phyloP scores from a whole-genome alignment of 1,140 invertebrate genomes.

The Melitaea cinxia region DNA sequence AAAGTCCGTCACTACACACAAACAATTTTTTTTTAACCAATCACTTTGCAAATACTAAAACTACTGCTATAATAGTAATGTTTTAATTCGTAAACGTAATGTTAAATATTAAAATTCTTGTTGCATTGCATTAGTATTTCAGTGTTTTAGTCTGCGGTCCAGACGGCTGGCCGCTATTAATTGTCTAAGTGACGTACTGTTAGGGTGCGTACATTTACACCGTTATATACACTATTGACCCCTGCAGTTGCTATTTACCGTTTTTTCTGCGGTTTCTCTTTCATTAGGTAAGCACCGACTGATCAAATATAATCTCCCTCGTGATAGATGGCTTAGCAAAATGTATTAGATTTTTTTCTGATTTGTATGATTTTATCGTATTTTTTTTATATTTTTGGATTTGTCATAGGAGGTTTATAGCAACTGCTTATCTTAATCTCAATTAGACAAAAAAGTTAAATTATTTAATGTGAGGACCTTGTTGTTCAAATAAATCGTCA shows the following conservation, averaged over 20 bases:
- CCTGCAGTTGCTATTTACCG: neutral
- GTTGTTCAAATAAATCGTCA: no score
- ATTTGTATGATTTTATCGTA: no score
- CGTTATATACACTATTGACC: slow-evolving; percentile 1
- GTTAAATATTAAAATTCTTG: slow-evolving; percentile 10
- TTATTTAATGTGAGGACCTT: no score
- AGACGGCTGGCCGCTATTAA: slow-evolving; percentile 39
- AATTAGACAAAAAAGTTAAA: no score
- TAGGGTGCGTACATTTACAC: slow-evolving; percentile 5
- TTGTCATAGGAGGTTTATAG: no score
- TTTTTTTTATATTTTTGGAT: no score
- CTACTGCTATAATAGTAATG: neutral
- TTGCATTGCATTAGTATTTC: slow-evolving; percentile 21
- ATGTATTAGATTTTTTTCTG: no score
- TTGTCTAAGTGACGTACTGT: slow-evolving; percentile 39
- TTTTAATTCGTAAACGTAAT: neutral
- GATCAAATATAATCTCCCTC: neutral
- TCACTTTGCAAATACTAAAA: no score
- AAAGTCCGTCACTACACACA: no score
- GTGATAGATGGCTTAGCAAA: no score
- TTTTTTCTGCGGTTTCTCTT: slow-evolving; percentile 2
- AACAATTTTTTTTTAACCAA: no score
- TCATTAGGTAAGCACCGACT: slow-evolving; percentile 4
- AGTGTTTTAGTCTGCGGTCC: slow-evolving; percentile 38
- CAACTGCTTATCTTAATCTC: no score